Evolutionary conservation across 2,888 invertebrate genomes (phyloP), one percentile per base, ranked within the genome.

Genomic region (Hecatera dysodea): DNA sequence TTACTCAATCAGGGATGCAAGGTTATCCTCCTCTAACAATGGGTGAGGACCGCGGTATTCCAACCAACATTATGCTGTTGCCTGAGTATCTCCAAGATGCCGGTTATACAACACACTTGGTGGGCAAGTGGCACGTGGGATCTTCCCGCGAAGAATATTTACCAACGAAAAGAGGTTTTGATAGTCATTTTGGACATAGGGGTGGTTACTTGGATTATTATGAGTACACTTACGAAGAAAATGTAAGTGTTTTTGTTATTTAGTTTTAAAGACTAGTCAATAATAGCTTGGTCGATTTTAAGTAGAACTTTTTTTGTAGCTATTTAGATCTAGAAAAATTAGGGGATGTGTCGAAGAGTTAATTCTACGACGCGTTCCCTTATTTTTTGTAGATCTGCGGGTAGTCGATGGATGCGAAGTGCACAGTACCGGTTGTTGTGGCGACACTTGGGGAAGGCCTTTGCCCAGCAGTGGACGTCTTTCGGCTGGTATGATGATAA

Each of bases 181-280:
- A 98, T 85, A 96, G 97, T 39, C 98, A 98, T 90, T 98, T 97
- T 88, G 99, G 99, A 2, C 98, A 98, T 89, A 98, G 98, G 96
- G 97, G 97, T 73, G 98, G 98, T 2, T 97, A 96, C 80, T 97
- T 98, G 70, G 98, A 98, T 89, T 99, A 99, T 88, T 98, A 97
- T 87, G 97, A 97, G 84, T 94, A 95, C 73, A 87, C 85, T 8
- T 72, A 88, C 11, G 90, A 93, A 76, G 95, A 95, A 87, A 77
- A 67, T 72, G 95, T 94, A 81, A 84, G 90, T 89, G 52, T 17
- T n/a, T n/a, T 29, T 22, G 2, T 22, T 12, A 24, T 12, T 24
- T 3, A 11, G 53, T 7, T 29, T 1, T 36, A 52, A 44, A 15
- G 2, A 24, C 17, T 33, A 7, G 24, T n/a, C 12, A 33, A n/a